Percentiles rank a stretch among this genome's conserved stretches.
phyloP scores from a whole-genome alignment of 1,140 invertebrate genomes.

The Steinernema khuongi region DNA sequence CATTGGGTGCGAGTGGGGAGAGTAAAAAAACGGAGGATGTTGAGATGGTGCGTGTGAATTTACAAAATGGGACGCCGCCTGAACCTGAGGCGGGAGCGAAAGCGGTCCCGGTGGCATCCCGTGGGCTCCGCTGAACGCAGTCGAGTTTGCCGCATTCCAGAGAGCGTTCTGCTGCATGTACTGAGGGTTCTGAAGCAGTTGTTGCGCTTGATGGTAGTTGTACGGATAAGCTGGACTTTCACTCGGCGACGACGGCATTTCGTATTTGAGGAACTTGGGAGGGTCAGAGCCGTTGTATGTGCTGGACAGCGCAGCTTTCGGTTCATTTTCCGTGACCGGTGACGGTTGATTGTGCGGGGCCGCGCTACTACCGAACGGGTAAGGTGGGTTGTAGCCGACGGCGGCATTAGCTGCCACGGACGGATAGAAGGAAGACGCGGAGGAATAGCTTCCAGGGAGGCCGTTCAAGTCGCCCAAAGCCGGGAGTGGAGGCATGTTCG shows the following conservation, averaged over 20 bases:
- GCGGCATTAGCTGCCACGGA: background rate
- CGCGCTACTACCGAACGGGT: background rate
- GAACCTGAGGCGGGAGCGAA: background rate
- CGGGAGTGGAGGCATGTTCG: background rate
- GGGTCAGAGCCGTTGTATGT: background rate
- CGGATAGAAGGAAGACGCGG: background rate
- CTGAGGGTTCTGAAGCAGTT: background rate
- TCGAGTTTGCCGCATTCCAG: background rate
- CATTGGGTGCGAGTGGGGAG: background rate
- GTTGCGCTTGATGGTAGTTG: background rate
- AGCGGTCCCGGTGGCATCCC: background rate
- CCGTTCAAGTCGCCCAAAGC: background rate
- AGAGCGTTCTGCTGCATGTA: constrained; percentile 10
- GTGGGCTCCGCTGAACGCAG: background rate
- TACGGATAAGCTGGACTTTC: background rate
- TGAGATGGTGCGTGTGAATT: background rate
- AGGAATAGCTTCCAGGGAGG: background rate
- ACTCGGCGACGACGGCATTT: background rate
- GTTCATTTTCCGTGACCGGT: background rate
- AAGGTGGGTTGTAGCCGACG: background rate
- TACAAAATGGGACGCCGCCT: background rate
- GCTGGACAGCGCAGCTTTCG: background rate
- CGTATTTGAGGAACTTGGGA: background rate
- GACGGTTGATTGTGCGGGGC: background rate
- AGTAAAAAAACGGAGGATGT: constrained; percentile 8